Conservation (phyloP, 2,888 invertebrate species). For the Melipona bicolor region DNA sequence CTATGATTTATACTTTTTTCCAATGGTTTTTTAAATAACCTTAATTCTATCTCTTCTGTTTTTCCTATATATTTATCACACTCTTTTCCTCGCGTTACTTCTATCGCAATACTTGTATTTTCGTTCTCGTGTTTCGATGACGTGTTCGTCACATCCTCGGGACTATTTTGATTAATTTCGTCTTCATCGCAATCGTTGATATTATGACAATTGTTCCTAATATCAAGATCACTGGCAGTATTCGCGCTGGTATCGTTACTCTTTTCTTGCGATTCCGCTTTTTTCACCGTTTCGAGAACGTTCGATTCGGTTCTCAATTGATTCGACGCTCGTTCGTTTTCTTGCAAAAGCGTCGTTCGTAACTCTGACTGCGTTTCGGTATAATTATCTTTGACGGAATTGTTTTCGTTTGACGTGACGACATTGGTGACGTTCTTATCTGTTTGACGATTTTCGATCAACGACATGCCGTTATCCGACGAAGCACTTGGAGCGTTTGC, state of each 20-base stretch:
- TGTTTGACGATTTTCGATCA: not conserved
- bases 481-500: not conserved
- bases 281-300: not conserved
- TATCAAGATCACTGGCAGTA: not conserved
- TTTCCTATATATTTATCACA: not conserved
- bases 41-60: not conserved
- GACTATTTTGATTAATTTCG: conserved; percentile 1
- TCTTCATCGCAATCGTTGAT: not conserved
- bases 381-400: not conserved
- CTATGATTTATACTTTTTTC: not conserved
- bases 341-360: not conserved
- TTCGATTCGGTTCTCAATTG: not conserved
- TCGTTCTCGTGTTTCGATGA: not conserved
- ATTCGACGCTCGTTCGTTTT: not conserved
- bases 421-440: not conserved
- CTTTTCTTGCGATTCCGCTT: not conserved
- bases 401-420: not conserved
- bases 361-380: not conserved
- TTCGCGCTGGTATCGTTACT: not conserved
- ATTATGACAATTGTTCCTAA: not conserved
- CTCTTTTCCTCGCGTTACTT: not conserved
- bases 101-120: not conserved
- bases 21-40: not conserved
- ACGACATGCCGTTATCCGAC: not conserved
- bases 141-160: not conserved